Evolutionary conservation across 2,113 vertebrate species (phyloP).

Genomic region (Leptosomus discolor): DNA sequence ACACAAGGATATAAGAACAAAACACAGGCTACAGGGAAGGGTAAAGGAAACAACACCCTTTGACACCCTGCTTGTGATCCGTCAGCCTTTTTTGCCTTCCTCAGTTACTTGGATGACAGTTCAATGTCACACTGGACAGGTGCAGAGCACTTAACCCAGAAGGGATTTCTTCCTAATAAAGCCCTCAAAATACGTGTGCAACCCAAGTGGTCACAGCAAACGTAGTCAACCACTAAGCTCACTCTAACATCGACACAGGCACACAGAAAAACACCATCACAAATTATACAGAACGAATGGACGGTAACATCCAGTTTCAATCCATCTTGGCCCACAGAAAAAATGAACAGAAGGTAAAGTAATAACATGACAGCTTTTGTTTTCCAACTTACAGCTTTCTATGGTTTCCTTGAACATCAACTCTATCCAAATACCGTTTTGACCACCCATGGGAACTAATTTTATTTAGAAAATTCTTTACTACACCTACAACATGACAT

Average conservation of each 20-base stretch:
- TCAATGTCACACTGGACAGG: not conserved
- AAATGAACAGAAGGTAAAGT: not conserved
- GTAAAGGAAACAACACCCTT: not conserved
- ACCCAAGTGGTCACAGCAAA: not conserved
- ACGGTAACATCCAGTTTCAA: not conserved
- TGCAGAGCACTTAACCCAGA: not conserved
- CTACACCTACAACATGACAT: rapidly evolving
- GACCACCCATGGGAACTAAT: not conserved
- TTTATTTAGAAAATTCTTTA: not conserved
- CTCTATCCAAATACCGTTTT: not conserved
- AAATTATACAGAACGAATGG: not conserved
- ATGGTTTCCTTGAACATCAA: not conserved
- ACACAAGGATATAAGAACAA: not conserved
- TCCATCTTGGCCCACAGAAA: rapidly evolving
- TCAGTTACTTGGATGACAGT: not conserved
- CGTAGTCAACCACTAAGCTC: not conserved
- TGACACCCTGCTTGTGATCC: rapidly evolving
- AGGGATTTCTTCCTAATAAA: not conserved
- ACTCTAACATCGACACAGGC: rapidly evolving
- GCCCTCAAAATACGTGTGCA: not conserved
- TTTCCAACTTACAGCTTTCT: not conserved
- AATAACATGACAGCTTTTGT: not conserved
- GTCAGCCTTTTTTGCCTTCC: not conserved
- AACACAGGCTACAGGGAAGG: rapidly evolving
- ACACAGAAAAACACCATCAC: not conserved